Conservation (phyloP, 2,797 vertebrate species). For the Sarcoramphus papa region DNA sequence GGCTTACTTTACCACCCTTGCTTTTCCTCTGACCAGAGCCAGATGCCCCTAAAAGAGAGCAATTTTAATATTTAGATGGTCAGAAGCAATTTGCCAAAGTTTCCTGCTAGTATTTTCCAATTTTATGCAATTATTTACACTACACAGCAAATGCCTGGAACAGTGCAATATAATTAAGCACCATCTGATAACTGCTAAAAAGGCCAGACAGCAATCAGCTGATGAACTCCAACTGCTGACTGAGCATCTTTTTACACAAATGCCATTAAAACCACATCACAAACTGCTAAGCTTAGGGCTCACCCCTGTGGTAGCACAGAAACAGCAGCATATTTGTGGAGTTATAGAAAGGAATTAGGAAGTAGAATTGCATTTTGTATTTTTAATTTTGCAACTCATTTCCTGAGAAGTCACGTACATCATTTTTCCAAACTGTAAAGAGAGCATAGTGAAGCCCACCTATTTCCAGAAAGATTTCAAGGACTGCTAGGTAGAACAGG, state of each 20-base stretch:
- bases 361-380: not conserved
- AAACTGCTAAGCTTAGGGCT: not conserved
- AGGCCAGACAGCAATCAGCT: not conserved
- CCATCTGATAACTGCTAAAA: not conserved
- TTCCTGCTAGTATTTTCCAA: not conserved
- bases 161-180: not conserved
- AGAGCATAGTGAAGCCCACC: not conserved
- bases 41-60: conserved; percentile 67
- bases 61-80: not conserved
- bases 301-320: not conserved
- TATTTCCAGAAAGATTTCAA: not conserved
- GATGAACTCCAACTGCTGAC: not conserved
- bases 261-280: not conserved
- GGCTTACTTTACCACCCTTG: conserved; percentile 74
- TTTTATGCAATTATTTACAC: not conserved
- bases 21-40: conserved; percentile 78
- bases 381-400: not conserved
- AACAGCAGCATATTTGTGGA: not conserved
- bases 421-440: not conserved
- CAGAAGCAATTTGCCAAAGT: not conserved
- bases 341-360: not conserved
- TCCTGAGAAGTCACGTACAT: not conserved
- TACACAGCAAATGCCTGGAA: not conserved
- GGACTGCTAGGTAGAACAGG: not conserved
- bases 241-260: not conserved